These are phyloP conservation scores for Arvicanthis niloticus DNA, from an alignment of 2,113 vertebrate species.

Conservation along the genomic window DNA sequence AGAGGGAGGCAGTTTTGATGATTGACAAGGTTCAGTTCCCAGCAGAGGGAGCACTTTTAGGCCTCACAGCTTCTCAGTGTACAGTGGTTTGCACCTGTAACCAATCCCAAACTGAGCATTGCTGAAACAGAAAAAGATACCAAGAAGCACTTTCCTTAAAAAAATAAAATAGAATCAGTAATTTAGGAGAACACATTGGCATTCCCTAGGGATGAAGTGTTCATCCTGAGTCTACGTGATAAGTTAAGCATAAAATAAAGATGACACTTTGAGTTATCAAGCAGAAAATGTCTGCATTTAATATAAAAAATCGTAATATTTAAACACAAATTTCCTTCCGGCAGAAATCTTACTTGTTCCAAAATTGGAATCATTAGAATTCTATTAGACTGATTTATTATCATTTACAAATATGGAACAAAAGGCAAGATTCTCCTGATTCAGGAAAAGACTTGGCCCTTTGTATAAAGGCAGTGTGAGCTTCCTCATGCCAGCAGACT, in stretches of 20 bases:
- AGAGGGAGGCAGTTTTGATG: not conserved
- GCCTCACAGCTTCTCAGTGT: accelerated
- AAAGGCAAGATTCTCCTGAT: conserved; percentile 23
- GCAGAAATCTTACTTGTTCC: conserved; percentile 49
- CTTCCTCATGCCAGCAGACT: conserved; percentile 39
- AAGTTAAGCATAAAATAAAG: not conserved
- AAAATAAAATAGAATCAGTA: not conserved
- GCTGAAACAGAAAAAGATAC: not conserved
- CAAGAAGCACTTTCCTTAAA: not conserved
- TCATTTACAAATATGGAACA: conserved; percentile 28
- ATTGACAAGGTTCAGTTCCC: not conserved
- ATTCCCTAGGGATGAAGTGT: not conserved
- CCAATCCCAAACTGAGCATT: not conserved
- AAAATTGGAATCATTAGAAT: conserved; percentile 34
- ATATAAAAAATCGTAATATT: not conserved
- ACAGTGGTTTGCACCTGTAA: not conserved
- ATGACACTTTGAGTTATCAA: not conserved
- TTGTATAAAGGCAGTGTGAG: conserved; percentile 33
- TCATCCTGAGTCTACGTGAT: not conserved
- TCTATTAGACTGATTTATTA: conserved; percentile 45
- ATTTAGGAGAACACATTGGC: not conserved
- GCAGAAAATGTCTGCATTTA: not conserved
- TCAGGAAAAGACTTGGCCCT: not conserved
- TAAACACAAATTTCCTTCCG: not conserved
- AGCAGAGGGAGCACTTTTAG: not conserved